These are phyloP conservation scores for Sceloporus undulatus DNA, from an alignment of 2,113 vertebrate species.

Conservation along the genomic window DNA sequence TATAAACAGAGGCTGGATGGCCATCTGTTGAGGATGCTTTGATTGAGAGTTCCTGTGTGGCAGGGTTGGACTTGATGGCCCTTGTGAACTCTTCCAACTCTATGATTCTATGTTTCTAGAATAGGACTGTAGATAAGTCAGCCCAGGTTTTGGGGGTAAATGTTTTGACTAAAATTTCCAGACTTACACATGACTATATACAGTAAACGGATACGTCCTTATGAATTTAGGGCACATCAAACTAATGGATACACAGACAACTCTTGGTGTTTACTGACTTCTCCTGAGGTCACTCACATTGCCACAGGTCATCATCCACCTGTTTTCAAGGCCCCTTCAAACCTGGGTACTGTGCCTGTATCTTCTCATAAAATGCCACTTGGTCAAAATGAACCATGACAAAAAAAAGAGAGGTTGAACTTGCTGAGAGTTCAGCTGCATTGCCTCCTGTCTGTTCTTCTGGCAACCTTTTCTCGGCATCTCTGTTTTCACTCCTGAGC, in stretches of 20 bases:
- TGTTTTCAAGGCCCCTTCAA: background rate
- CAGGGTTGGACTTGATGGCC: too few relatives aligned
- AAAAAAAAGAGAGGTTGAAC: background rate
- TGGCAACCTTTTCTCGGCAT: constrained; percentile 1
- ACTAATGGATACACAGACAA: background rate
- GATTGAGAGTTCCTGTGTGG: too few relatives aligned
- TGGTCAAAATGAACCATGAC: background rate
- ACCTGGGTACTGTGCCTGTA: background rate
- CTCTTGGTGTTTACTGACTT: background rate
- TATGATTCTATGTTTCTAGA: too few relatives aligned
- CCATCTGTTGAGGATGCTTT: too few relatives aligned
- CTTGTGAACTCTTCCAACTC: too few relatives aligned
- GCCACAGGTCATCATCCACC: background rate
- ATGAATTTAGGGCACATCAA: too few relatives aligned
- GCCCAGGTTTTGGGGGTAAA: too few relatives aligned
- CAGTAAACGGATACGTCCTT: too few relatives aligned
- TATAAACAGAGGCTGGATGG: too few relatives aligned
- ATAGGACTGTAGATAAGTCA: too few relatives aligned
- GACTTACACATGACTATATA: too few relatives aligned
- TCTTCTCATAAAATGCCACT: background rate
- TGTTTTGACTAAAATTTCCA: too few relatives aligned
- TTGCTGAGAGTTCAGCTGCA: background rate
- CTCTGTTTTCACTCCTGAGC: constrained; percentile 1
- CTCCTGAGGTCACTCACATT: background rate
- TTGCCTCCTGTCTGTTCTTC: background rate